Evolutionary conservation across 2,113 vertebrate genomes (phyloP).

Genomic region (Tragelaphus strepsiceros): DNA sequence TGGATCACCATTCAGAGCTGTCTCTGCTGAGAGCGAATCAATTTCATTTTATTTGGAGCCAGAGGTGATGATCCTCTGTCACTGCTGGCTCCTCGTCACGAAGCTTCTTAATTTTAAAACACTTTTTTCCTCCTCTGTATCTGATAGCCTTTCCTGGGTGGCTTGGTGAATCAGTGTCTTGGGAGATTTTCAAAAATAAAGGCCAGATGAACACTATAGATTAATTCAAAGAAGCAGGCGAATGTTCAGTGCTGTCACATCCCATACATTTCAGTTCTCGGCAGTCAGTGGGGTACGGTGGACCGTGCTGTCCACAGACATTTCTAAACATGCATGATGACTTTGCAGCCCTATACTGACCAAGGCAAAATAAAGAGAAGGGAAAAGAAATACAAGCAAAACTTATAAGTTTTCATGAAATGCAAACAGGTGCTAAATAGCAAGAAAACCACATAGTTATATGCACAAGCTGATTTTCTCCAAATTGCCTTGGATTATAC

Average conservation of each 20-base stretch:
- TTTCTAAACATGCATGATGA: fast-evolving
- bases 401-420: neutral
- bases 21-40: conserved; percentile 26
- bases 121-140: neutral
- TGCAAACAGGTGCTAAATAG: conserved; percentile 9
- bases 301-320: neutral
- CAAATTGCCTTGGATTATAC: conserved; percentile 37
- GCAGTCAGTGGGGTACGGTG: neutral
- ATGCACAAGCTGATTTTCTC: neutral
- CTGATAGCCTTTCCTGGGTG: neutral
- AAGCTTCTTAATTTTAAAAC: neutral
- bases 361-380: neutral
- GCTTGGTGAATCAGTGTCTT: neutral
- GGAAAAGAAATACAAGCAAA: neutral
- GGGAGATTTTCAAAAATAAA: neutral
- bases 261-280: neutral
- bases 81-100: neutral
- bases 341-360: neutral
- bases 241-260: neutral
- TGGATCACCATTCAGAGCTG: neutral
- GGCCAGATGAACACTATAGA: neutral
- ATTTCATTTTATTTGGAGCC: conserved; percentile 14
- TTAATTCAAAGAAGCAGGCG: neutral
- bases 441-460: conserved; percentile 23
- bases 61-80: neutral